Evolutionary conservation across 2,113 vertebrate species (phyloP).

Genomic region (Dolichotis patagonum): DNA sequence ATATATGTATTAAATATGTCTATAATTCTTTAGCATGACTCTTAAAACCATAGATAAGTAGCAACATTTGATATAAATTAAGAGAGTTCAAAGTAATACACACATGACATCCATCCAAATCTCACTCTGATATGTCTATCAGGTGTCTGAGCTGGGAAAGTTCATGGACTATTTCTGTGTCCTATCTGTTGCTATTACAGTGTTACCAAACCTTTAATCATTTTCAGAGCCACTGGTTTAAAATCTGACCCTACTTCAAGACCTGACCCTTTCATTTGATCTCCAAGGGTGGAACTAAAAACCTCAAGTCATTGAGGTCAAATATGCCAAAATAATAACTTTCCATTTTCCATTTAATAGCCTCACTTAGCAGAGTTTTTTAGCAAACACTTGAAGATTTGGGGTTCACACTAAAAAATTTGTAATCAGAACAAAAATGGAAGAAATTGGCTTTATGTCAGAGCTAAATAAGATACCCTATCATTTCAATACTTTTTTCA

Average conservation of each 20-base stretch:
- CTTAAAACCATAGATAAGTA: neutral
- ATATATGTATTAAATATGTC: neutral
- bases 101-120: neutral
- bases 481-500: neutral
- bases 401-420: neutral
- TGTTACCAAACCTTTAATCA: neutral
- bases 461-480: neutral
- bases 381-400: neutral
- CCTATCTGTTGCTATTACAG: neutral
- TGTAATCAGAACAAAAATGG: conserved; percentile 31
- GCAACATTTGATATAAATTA: neutral
- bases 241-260: conserved; percentile 30
- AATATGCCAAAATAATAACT: neutral
- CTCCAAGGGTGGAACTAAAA: neutral
- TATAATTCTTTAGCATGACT: neutral
- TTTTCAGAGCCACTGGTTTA: neutral
- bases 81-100: neutral
- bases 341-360: conserved; percentile 32
- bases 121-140: neutral
- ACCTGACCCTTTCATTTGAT: neutral
- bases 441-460: neutral
- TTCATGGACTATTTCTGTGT: neutral
- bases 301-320: neutral
- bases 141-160: neutral
- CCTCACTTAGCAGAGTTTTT: neutral